Conservation (phyloP, 2,113 vertebrate species). For the Corythornis vintsioides region DNA sequence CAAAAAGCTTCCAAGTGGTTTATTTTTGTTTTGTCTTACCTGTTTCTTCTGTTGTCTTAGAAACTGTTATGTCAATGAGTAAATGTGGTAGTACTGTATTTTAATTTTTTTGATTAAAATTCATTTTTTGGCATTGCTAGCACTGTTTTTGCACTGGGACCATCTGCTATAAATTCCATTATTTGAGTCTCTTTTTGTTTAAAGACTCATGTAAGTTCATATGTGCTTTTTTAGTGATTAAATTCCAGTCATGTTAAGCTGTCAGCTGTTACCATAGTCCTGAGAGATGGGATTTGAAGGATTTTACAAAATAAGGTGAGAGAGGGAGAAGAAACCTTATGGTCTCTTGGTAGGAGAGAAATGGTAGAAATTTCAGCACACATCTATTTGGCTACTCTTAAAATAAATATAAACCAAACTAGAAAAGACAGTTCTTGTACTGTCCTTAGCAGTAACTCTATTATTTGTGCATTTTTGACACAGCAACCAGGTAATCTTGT, state of each 20-base stretch:
- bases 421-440: background rate
- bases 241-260: background rate
- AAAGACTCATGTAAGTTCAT: background rate
- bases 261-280: background rate
- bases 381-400: background rate
- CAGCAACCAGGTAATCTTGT: background rate
- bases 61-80: background rate
- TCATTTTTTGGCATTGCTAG: background rate
- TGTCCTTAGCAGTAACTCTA: background rate
- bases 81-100: background rate
- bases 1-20: background rate
- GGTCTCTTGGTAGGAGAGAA: background rate
- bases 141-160: background rate
- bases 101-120: slow-evolving; percentile 15
- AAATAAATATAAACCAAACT: background rate
- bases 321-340: background rate
- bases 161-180: background rate
- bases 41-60: background rate
- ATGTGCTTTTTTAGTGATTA: background rate
- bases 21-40: background rate
- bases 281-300: background rate
- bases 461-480: background rate
- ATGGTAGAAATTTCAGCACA: background rate
- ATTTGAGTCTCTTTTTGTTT: background rate
- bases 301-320: background rate